Conservation (phyloP, 2,888 invertebrate species). For the Nomada hirtipes region DNA sequence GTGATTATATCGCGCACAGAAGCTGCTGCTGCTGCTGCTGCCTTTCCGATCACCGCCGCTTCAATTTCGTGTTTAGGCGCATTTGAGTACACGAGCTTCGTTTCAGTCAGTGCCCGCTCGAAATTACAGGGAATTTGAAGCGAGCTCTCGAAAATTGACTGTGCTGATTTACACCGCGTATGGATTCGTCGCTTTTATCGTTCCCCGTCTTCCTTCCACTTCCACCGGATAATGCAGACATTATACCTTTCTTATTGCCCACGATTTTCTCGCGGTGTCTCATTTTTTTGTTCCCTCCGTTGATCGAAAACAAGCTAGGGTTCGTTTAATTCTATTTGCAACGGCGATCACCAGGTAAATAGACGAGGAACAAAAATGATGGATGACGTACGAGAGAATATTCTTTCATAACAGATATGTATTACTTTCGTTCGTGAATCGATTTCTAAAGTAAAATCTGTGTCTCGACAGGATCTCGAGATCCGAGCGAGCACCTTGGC, state of each 20-base stretch:
- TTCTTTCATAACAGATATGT: neutral
- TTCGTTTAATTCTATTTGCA: no score
- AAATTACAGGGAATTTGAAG: constrained; percentile 66
- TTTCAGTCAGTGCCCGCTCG: constrained; percentile 42
- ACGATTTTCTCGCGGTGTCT: no score
- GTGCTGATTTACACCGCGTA: constrained; percentile 44
- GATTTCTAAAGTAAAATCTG: neutral
- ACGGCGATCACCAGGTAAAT: no score
- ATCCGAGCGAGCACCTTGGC: constrained; percentile 62
- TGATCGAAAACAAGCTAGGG: no score
- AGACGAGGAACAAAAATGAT: no score
- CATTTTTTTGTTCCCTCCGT: no score
- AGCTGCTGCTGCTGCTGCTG: constrained; percentile 64
- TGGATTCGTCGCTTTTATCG: constrained; percentile 50
- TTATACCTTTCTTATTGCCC: no score
- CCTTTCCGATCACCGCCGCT: constrained; percentile 54
- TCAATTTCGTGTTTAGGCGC: constrained; percentile 67
- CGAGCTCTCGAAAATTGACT: constrained; percentile 32
- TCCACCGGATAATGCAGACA: neutral
- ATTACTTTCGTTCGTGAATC: neutral
- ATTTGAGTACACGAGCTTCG: constrained; percentile 36
- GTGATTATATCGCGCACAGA: constrained; percentile 80
- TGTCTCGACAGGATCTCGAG: constrained; percentile 12
- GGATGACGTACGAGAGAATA: no score
- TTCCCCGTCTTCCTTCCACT: constrained; percentile 11